These are phyloP conservation scores for Smittia aterrima DNA, from an alignment of 2,888 invertebrate species.

Conservation along the genomic window DNA sequence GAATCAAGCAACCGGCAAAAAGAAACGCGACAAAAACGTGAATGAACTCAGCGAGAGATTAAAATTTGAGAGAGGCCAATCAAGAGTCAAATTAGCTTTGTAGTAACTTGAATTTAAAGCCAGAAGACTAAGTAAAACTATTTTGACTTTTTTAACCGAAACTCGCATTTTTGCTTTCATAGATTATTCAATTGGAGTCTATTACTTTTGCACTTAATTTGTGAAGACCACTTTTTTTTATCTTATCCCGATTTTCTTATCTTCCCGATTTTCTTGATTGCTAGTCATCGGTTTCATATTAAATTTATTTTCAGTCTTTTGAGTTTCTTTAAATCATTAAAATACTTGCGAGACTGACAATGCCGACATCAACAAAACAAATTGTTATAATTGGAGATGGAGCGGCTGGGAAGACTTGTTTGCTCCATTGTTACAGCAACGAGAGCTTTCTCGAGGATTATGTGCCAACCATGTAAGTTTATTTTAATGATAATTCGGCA, in stretches of 20 bases:
- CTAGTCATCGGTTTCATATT: too few relatives aligned
- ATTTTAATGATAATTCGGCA: not conserved
- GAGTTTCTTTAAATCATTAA: not conserved
- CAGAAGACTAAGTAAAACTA: not conserved
- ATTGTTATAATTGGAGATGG: constrained; percentile 42
- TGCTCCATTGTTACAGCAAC: constrained; percentile 38
- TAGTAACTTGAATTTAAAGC: not conserved
- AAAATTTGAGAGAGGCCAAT: not conserved
- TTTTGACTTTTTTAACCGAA: too few relatives aligned
- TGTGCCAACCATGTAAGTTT: constrained; percentile 42
- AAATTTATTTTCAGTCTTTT: not conserved
- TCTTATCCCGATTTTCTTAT: not conserved
- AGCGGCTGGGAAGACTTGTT: constrained; percentile 41
- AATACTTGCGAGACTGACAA: not conserved
- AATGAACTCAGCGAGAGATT: too few relatives aligned
- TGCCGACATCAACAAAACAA: constrained; percentile 9
- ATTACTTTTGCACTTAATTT: too few relatives aligned
- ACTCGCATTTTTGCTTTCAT: too few relatives aligned
- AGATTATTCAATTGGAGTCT: too few relatives aligned
- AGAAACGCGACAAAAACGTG: too few relatives aligned
- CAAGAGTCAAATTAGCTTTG: not conserved
- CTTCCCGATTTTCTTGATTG: too few relatives aligned
- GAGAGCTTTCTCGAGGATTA: constrained; percentile 38
- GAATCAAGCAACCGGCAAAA: too few relatives aligned
- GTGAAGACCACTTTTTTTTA: too few relatives aligned